These are phyloP conservation scores for Sebastes minor DNA, from an alignment of 2,797 vertebrate genomes.

Conservation along the genomic window DNA sequence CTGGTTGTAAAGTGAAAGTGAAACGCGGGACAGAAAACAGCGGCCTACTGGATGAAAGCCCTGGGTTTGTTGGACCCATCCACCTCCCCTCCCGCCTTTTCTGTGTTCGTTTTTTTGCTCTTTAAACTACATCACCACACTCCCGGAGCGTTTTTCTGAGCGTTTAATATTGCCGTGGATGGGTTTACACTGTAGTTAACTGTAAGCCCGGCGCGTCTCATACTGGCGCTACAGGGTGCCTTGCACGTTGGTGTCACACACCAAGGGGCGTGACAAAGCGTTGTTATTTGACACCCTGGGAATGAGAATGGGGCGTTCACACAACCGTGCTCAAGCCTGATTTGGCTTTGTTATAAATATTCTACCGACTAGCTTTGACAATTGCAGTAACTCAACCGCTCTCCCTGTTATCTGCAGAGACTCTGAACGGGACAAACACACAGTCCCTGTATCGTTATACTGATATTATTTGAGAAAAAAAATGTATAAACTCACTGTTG, in stretches of 20 bases:
- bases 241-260: not conserved
- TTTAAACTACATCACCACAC: no score
- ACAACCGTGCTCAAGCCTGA: not conserved
- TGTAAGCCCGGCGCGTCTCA: not conserved
- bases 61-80: no score
- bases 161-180: not conserved
- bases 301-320: not conserved
- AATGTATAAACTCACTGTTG: not conserved
- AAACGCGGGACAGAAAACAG: no score
- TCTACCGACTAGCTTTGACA: not conserved
- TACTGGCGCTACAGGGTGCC: no score
- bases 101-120: no score
- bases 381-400: not conserved
- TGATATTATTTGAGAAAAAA: not conserved
- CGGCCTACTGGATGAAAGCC: no score
- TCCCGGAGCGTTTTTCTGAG: not conserved
- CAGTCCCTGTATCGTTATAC: not conserved
- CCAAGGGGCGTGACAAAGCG: not conserved
- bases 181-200: not conserved
- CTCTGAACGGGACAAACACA: not conserved
- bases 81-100: no score
- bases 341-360: not conserved
- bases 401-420: not conserved
- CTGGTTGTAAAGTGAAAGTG: no score
- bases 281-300: no score